These are phyloP conservation scores for Speoplatyrhinus poulsoni DNA, from an alignment of 2,113 vertebrate species.

Conservation along the genomic window DNA sequence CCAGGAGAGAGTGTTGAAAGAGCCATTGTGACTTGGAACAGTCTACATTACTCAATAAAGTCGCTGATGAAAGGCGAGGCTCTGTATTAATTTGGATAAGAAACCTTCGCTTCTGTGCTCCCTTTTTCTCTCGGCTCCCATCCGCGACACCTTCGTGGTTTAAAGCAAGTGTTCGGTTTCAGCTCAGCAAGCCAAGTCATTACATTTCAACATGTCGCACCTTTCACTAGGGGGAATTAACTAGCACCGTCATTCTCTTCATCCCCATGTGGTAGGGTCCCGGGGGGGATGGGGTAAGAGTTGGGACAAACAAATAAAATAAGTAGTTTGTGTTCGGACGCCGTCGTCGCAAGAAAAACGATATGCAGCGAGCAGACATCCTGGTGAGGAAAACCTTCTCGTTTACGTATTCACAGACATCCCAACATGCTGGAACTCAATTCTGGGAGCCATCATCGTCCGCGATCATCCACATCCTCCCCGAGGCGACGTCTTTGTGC, in stretches of 20 bases:
- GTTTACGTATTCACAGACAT: too few relatives aligned
- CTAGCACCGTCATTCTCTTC: slow-evolving; percentile 63
- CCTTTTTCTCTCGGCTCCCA: slow-evolving; percentile 77
- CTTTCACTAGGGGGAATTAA: slow-evolving; percentile 71
- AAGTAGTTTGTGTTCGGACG: slow-evolving; percentile 51
- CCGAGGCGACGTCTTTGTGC: too few relatives aligned
- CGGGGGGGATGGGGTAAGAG: slow-evolving; percentile 9
- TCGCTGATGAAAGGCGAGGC: slow-evolving; percentile 65
- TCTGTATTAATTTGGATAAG: slow-evolving; percentile 76
- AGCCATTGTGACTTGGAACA: slow-evolving; percentile 67
- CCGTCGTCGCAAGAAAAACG: slow-evolving; percentile 25
- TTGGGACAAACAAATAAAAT: slow-evolving; percentile 6
- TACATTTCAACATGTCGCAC: slow-evolving; percentile 74
- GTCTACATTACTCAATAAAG: slow-evolving; percentile 70
- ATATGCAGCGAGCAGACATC: background rate
- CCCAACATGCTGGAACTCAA: too few relatives aligned
- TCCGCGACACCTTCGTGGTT: slow-evolving; percentile 73
- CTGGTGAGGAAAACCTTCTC: too few relatives aligned
- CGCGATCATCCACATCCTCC: too few relatives aligned
- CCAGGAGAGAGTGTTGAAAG: slow-evolving; percentile 62
- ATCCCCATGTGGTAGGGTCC: slow-evolving; percentile 54
- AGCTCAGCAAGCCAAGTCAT: slow-evolving; percentile 79
- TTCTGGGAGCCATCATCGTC: too few relatives aligned
- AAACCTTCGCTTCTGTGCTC: slow-evolving; percentile 71
- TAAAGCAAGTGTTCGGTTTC: slow-evolving; percentile 75